Evolutionary conservation across 1,140 invertebrate species (phyloP).

Genomic region (Camponotus vicinus): DNA sequence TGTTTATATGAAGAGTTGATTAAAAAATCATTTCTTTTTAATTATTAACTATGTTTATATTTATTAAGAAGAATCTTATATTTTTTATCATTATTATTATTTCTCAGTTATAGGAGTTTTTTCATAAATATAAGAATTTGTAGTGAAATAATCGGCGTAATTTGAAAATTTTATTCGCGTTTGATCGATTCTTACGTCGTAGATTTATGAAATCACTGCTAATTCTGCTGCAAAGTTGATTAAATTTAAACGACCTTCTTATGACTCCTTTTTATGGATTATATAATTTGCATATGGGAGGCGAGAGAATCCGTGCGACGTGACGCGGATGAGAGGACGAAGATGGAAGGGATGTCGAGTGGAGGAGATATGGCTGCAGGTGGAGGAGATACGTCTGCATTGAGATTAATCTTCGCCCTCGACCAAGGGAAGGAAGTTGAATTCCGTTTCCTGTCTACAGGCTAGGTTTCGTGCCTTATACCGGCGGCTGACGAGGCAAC

Average conservation of each 20-base stretch:
- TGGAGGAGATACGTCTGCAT: constrained; percentile 46
- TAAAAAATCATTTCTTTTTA: too few species aligned
- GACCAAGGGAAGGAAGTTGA: constrained; percentile 82
- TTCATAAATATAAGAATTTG: neutral
- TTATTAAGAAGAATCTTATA: neutral
- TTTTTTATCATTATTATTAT: constrained; percentile 1
- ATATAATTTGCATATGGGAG: constrained; percentile 24
- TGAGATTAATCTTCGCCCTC: constrained; percentile 83
- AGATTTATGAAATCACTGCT: constrained; percentile 11
- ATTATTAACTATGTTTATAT: neutral
- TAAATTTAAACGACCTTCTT: constrained; percentile 11
- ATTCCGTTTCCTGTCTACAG: constrained; percentile 82
- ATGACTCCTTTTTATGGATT: neutral
- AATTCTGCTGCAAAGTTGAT: neutral
- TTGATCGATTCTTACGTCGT: neutral
- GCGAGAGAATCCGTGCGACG: neutral
- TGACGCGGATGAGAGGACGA: neutral
- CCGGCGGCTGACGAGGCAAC: constrained; percentile 81
- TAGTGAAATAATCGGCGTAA: neutral
- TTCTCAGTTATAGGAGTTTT: neutral
- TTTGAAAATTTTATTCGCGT: constrained; percentile 24
- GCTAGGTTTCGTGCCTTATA: constrained; percentile 73
- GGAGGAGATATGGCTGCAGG: constrained; percentile 37
- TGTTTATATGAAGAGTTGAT: too few species aligned
- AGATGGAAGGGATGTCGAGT: neutral